phyloP scores from a whole-genome alignment of 2,113 vertebrate species.

The Dolichotis patagonum region DNA sequence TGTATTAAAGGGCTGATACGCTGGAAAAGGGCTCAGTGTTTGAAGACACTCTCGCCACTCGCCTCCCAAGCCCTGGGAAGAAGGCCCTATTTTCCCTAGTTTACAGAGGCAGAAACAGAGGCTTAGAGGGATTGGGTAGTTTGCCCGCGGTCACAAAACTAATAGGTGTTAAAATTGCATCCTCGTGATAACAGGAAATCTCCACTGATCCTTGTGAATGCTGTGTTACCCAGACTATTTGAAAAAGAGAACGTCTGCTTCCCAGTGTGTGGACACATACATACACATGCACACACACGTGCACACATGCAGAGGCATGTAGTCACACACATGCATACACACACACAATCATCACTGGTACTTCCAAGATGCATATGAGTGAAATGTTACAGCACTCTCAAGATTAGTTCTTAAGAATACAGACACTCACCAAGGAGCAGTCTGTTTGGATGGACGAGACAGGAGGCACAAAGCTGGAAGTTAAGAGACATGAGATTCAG shows the following conservation, averaged over 20 bases:
- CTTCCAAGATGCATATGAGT: neutral
- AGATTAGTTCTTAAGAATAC: neutral
- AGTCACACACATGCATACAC: neutral
- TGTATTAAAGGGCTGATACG: rapidly evolving
- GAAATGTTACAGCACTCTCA: neutral
- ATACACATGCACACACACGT: too few relatives aligned
- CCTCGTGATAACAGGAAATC: neutral
- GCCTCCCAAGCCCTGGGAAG: neutral
- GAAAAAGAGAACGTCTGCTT: neutral
- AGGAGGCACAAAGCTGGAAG: neutral
- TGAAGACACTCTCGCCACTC: neutral
- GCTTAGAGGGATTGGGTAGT: neutral
- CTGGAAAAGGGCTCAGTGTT: rapidly evolving
- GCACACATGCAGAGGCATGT: too few relatives aligned
- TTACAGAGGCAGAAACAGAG: neutral
- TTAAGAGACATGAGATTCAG: neutral
- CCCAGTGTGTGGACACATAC: neutral
- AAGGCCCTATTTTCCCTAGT: neutral
- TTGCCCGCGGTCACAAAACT: neutral
- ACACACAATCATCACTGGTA: neutral
- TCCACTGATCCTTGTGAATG: neutral
- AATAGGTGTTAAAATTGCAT: neutral
- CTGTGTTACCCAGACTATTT: neutral
- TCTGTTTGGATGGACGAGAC: neutral
- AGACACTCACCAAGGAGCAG: neutral